These are phyloP conservation scores for Chaetura pelagica DNA, from an alignment of 2,113 vertebrate species.

Conservation along the genomic window DNA sequence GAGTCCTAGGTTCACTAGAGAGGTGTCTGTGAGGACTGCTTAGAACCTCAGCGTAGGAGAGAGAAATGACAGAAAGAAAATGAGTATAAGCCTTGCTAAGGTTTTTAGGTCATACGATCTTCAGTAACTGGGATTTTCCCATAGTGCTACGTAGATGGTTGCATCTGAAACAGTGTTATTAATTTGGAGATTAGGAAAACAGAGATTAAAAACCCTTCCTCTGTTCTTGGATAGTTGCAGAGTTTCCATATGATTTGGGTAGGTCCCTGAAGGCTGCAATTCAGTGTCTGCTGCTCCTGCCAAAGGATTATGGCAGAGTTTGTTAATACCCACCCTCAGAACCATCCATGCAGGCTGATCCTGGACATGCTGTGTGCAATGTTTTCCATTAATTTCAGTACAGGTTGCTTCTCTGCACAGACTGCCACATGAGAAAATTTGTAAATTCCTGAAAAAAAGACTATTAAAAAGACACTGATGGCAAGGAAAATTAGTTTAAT, in stretches of 20 bases:
- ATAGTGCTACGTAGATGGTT: fast-evolving
- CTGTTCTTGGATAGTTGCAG: neutral
- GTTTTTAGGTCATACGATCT: neutral
- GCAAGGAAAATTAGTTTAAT: neutral
- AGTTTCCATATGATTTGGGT: neutral
- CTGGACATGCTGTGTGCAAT: neutral
- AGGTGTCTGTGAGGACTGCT: neutral
- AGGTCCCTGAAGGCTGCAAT: neutral
- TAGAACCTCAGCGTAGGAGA: neutral
- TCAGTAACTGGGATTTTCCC: neutral
- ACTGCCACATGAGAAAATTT: neutral
- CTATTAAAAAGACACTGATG: neutral
- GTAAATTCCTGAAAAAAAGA: neutral
- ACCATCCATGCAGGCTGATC: neutral
- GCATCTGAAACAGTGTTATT: neutral
- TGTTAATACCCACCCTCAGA: neutral
- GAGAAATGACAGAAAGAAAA: neutral
- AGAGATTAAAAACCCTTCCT: neutral
- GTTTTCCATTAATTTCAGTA: neutral
- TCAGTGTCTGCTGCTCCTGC: neutral
- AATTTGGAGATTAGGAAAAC: neutral
- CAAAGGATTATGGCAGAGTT: too few species aligned
- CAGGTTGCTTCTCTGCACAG: neutral
- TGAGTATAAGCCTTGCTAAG: fast-evolving
- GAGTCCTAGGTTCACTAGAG: neutral